Percentiles rank a stretch among this genome's conserved stretches.
These are phyloP conservation scores for Montipora efflorescens DNA, from an alignment of 64 coral and sea anemone species.

Conservation along the genomic window DNA sequence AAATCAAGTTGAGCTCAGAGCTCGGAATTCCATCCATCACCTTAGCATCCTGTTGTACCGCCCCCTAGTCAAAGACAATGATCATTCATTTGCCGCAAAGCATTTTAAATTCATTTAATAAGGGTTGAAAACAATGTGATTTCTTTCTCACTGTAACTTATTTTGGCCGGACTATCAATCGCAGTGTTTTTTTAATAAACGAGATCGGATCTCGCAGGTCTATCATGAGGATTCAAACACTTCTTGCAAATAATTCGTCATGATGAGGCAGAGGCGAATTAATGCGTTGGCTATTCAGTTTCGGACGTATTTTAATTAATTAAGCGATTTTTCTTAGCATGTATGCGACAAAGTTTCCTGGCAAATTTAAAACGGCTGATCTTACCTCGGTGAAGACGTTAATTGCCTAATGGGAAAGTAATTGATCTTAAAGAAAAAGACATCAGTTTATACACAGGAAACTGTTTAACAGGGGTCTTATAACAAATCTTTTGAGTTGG, in stretches of 20 bases:
- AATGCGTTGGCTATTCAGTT: neutral
- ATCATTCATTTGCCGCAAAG: too few species aligned
- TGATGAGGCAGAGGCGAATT: neutral
- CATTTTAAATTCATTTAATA: too few species aligned
- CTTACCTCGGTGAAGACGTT: neutral
- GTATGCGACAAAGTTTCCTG: neutral
- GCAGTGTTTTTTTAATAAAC: too few species aligned
- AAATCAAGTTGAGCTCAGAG: too few species aligned
- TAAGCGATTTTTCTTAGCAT: neutral
- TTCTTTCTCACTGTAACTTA: too few species aligned
- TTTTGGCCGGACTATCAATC: too few species aligned
- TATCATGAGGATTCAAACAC: neutral
- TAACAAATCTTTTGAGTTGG: neutral
- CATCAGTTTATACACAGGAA: neutral
- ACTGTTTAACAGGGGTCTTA: neutral
- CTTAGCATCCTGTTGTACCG: too few species aligned
- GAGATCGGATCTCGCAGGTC: neutral
- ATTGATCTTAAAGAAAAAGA: neutral
- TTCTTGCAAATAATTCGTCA: neutral
- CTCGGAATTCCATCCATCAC: too few species aligned
- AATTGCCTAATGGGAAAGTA: constrained; percentile 16
- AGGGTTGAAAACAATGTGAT: too few species aligned
- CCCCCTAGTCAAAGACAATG: too few species aligned
- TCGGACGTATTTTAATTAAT: neutral
- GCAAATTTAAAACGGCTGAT: constrained; percentile 27